Evolutionary conservation across 2,797 vertebrate species (phyloP).

Genomic region (Myotis vivesi): DNA sequence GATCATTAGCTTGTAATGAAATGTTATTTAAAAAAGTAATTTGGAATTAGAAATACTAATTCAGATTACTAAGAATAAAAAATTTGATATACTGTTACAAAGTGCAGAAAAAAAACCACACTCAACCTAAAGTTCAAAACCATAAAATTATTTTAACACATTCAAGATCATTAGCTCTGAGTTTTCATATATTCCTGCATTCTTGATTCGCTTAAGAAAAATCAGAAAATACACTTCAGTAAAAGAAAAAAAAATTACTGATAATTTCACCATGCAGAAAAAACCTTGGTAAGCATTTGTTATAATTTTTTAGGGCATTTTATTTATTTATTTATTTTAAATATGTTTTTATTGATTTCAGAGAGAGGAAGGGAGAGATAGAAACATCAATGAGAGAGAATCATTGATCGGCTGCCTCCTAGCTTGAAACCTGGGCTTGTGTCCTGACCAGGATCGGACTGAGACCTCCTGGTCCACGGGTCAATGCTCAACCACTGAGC

Average conservation of each 20-base stretch:
- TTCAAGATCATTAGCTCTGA: not conserved
- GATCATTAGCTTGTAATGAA: not conserved
- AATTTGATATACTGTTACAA: not conserved
- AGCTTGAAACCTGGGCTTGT: too few relatives aligned
- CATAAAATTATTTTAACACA: not conserved
- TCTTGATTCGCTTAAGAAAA: conserved; percentile 11
- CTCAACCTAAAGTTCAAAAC: not conserved
- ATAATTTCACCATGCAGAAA: not conserved
- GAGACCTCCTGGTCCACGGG: too few relatives aligned
- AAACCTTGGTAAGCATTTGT: not conserved
- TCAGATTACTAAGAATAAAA: not conserved
- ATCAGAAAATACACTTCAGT: not conserved
- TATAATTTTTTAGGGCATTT: not conserved
- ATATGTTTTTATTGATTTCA: too few relatives aligned
- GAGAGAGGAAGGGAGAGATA: too few relatives aligned
- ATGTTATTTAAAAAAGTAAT: not conserved
- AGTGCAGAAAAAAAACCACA: not conserved
- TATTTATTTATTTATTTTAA: not conserved
- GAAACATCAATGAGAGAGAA: too few relatives aligned
- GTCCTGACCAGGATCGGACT: too few relatives aligned
- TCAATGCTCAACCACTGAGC: too few relatives aligned
- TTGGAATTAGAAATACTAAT: not conserved
- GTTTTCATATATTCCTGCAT: not conserved
- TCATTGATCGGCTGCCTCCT: too few relatives aligned
- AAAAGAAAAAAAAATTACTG: not conserved